A percentile compares a stretch with the other conserved stretches of the same genome.
Conservation (phyloP, 37 sponge, comb jelly and placozoan species). For the Mnemiopsis leidyi region DNA sequence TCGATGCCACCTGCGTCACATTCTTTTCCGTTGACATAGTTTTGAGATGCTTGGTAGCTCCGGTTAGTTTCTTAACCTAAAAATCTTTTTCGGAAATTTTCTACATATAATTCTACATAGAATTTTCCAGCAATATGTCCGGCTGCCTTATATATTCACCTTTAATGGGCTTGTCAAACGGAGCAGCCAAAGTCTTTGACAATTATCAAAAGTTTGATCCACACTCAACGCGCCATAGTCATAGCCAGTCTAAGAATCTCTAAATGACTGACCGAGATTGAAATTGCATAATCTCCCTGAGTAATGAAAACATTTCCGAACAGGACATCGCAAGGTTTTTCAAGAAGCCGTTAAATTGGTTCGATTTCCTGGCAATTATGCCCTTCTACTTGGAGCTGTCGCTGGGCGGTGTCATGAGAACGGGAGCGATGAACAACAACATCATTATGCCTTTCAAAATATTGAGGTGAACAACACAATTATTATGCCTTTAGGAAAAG, state of each 20-base stretch:
- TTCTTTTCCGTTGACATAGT: slow-evolving; percentile 26
- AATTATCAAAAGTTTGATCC: background rate
- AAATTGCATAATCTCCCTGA: background rate
- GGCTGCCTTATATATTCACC: no score
- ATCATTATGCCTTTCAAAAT: slow-evolving; percentile 64
- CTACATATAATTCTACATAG: no score
- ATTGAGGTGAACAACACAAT: slow-evolving; percentile 24
- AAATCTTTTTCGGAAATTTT: no score
- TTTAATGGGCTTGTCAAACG: no score
- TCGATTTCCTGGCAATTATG: slow-evolving; percentile 64
- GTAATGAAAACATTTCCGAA: background rate
- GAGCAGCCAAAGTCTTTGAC: no score
- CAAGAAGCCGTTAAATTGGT: slow-evolving; percentile 61
- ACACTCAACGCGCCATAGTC: no score
- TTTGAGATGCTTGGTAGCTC: slow-evolving; percentile 27
- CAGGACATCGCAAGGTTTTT: slow-evolving; percentile 51
- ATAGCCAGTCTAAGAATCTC: no score
- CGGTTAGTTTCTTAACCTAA: background rate
- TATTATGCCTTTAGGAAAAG: background rate
- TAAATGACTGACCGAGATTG: background rate
- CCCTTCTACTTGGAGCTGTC: slow-evolving; percentile 53
- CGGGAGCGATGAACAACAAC: slow-evolving; percentile 59
- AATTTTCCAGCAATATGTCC: no score
- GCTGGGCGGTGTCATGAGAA: slow-evolving; percentile 43
- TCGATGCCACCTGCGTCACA: slow-evolving; percentile 20